Conservation (phyloP, 2,113 vertebrate species). For the Micromys minutus region DNA sequence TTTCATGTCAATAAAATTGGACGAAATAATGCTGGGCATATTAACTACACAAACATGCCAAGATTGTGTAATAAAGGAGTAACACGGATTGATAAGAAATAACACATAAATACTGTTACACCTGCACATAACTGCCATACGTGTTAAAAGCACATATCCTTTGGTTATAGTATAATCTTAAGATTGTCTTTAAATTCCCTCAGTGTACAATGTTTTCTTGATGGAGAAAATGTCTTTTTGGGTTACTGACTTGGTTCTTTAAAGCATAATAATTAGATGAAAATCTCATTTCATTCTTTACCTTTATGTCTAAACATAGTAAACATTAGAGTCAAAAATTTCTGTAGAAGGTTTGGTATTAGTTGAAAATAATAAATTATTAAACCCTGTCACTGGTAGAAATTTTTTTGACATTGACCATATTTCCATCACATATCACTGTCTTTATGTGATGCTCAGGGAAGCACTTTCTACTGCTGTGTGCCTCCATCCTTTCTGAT, state of each 20-base stretch:
- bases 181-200: background rate
- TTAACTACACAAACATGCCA: background rate
- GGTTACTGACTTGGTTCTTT: background rate
- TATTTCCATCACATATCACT: background rate
- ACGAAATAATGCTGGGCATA: background rate
- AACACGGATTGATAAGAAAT: background rate
- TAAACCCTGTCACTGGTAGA: background rate
- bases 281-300: background rate
- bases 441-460: background rate
- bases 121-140: background rate
- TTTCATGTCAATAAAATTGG: background rate
- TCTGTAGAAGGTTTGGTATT: background rate
- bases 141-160: background rate
- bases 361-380: background rate
- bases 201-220: background rate
- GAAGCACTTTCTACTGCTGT: background rate
- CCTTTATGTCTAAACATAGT: background rate
- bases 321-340: background rate
- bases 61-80: background rate
- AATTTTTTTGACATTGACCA: background rate
- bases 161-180: background rate
- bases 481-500: background rate
- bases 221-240: background rate
- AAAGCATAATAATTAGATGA: background rate
- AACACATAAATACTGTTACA: background rate